Base-by-base conservation (phyloP, 2,888 invertebrate species). In the Diploptera punctata region DNA sequence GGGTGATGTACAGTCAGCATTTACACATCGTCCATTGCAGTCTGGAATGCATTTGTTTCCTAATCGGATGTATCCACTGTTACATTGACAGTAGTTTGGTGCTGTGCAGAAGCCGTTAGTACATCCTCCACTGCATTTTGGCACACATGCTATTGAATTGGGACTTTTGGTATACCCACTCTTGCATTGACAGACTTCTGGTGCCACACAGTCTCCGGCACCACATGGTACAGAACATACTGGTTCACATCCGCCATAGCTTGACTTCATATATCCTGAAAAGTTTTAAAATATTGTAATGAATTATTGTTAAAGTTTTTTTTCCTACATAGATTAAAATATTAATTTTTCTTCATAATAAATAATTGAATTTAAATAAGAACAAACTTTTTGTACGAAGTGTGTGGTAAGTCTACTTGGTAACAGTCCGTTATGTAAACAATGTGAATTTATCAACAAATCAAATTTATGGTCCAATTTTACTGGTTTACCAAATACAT, bases 141-240 rank as follows among this genome's bases (percentile, higher is more conserved):
- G 78, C 18, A 72, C 44, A 60, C 79, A 79, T 0, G 49, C 69
- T 1, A 72, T 73, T 7, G 1, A n/a, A 18, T 29, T 3, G 19
- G 2, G 3, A 31, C 62, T 29, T 16, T 26, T n/a, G 19, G 19
- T 29, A 31, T 74, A 73, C 24, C 77, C 77, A 10, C 43, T 24
- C 10, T 75, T 74, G 19, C 78, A 87, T 72, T 82, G 76, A 74
- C 86, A 87, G 0, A 80, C 81, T 60, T 86, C 82, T 1, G 87
- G 87, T 0, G 83, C 83, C 0, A 83, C 78, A 75, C 88, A 88
- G 0, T 76, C 77, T 1, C 86, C 86, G 77, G 89, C 87, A 0
- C 82, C 78, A 67, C 87, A 87, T 10, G 3, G 18, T 38, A 9
- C 19, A 7, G 26, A 29, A 19, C 62, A 61, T 18, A 38, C 19